Evolutionary conservation across 2,888 invertebrate genomes (phyloP).

Genomic region (Catocala fraxini): DNA sequence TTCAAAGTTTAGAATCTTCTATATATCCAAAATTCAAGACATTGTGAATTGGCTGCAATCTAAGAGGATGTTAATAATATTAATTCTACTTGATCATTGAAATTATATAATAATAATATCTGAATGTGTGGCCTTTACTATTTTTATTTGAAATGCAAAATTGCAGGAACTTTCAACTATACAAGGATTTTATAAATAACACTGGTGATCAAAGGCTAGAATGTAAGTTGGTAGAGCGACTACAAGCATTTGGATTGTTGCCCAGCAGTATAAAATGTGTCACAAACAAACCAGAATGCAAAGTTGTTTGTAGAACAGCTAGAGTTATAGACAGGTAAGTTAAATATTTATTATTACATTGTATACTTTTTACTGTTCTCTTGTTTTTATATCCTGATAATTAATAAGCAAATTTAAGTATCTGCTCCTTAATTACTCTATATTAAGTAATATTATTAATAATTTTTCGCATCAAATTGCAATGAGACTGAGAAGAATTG

Average conservation of each 20-base stretch:
- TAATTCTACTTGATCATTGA: too few relatives aligned
- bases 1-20: too few relatives aligned
- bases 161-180: constrained; percentile 73
- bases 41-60: too few relatives aligned
- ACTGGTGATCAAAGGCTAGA: constrained; percentile 65
- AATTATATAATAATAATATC: too few relatives aligned
- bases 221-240: constrained; percentile 65
- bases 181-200: constrained; percentile 62
- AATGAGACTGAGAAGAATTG: too few relatives aligned
- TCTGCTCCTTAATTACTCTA: too few relatives aligned
- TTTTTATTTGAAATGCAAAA: constrained; percentile 28
- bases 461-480: too few relatives aligned
- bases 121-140: neutral
- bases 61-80: too few relatives aligned
- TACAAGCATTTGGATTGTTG: constrained; percentile 72
- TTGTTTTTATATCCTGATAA: neutral
- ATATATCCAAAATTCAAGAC: too few relatives aligned
- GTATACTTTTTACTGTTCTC: too few relatives aligned
- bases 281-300: constrained; percentile 64
- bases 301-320: constrained; percentile 67
- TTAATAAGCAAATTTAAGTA: too few relatives aligned
- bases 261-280: constrained; percentile 65
- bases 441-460: too few relatives aligned
- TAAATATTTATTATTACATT: neutral
- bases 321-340: constrained; percentile 77